Percentiles rank a stretch among this genome's conserved stretches.
Evolutionary conservation across 1,140 invertebrate species (phyloP).

Genomic region (Hyles vespertilio): DNA sequence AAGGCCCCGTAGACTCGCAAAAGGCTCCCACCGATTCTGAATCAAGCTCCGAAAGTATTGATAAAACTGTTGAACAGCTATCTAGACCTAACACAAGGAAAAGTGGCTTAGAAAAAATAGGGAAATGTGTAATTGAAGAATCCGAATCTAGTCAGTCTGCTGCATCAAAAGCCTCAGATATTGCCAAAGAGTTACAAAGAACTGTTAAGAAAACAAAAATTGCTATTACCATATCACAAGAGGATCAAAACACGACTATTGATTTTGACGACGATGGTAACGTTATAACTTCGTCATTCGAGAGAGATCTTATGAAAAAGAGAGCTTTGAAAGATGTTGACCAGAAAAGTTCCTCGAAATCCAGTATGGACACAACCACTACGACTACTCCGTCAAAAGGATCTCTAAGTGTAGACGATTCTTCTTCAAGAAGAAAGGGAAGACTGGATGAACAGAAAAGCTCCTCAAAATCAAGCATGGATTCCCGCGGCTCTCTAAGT

Average conservation of each 20-base stretch:
- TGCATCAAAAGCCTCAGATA: slow-evolving; percentile 58
- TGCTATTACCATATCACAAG: slow-evolving; percentile 72
- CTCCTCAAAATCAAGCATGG: slow-evolving; percentile 78
- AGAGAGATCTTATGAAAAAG: slow-evolving; percentile 61
- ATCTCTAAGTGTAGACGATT: slow-evolving; percentile 72
- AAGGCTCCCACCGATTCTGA: slow-evolving; percentile 73
- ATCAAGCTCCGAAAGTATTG: slow-evolving; percentile 71
- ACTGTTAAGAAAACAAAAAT: slow-evolving; percentile 70
- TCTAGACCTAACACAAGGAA: slow-evolving; percentile 55
- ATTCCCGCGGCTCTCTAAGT: slow-evolving; percentile 77
- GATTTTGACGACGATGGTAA: slow-evolving; percentile 71
- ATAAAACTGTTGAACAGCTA: slow-evolving; percentile 69
- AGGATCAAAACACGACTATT: slow-evolving; percentile 73
- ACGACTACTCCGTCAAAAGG: slow-evolving; percentile 70
- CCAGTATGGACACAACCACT: slow-evolving; percentile 68
- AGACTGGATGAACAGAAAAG: slow-evolving; percentile 73
- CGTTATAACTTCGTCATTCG: slow-evolving; percentile 65
- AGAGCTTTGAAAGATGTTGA: slow-evolving; percentile 64
- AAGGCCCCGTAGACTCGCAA: slow-evolving; percentile 77
- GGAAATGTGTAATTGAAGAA: slow-evolving; percentile 68
- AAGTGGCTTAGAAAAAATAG: slow-evolving; percentile 63
- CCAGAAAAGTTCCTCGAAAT: slow-evolving; percentile 72
- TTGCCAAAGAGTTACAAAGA: slow-evolving; percentile 48
- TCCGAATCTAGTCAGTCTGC: slow-evolving; percentile 72
- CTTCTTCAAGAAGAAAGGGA: slow-evolving; percentile 63